Conservation (phyloP, 2,113 vertebrate species). For the Chloropsis hardwickii region DNA sequence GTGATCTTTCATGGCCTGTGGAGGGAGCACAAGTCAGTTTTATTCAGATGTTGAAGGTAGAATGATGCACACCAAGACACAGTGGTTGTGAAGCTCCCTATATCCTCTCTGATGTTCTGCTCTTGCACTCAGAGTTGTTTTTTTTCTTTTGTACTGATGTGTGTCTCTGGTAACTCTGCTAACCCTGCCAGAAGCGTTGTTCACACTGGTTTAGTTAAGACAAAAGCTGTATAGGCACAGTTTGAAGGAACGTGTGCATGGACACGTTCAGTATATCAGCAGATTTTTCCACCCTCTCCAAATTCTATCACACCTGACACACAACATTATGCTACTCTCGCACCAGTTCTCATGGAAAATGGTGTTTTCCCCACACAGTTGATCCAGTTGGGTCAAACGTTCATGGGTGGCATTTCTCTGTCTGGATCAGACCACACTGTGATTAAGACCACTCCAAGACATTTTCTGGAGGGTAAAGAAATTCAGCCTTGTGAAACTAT, state of each 20-base stretch:
- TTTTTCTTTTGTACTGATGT: not conserved
- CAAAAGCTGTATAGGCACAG: not conserved
- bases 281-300: not conserved
- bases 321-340: not conserved
- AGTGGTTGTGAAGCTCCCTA: not conserved
- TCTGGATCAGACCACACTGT: not conserved
- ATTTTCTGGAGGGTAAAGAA: not conserved
- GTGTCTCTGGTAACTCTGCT: not conserved
- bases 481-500: not conserved
- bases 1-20: not conserved
- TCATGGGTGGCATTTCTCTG: rapidly evolving
- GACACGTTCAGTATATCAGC: not conserved
- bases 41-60: not conserved
- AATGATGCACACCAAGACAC: not conserved
- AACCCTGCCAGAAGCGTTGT: not conserved
- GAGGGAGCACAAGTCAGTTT: not conserved
- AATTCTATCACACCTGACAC: not conserved
- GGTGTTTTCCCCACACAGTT: not conserved
- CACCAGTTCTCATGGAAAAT: rapidly evolving
- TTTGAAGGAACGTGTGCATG: not conserved
- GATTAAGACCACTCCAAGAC: not conserved
- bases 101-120: not conserved
- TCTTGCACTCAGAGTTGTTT: not conserved
- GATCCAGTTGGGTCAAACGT: not conserved
- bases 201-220: not conserved